Evolutionary conservation across 2,797 vertebrate genomes (phyloP).

Genomic region (Syncerus caffer): DNA sequence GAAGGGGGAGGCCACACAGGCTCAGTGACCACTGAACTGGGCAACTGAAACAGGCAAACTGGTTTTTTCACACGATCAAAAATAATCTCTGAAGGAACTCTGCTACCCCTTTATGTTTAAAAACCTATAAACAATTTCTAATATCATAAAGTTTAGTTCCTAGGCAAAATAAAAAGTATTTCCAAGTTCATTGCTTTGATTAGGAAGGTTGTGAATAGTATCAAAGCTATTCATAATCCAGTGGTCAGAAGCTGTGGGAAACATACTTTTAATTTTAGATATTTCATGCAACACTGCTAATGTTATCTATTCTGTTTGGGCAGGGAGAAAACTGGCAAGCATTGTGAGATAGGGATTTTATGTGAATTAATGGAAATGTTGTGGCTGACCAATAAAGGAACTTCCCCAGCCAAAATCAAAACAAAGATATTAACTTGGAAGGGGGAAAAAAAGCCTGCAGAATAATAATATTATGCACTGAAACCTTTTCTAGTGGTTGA

Average conservation of each 20-base stretch:
- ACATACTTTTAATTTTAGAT: slow-evolving; percentile 59
- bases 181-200: slow-evolving; percentile 44
- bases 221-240: background rate
- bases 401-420: slow-evolving; percentile 70
- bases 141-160: background rate
- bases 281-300: slow-evolving; percentile 58
- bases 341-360: background rate
- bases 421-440: slow-evolving; percentile 69
- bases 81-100: background rate
- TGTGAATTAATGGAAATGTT: slow-evolving; percentile 71
- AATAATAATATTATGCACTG: slow-evolving; percentile 48
- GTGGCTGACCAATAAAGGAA: slow-evolving; percentile 70
- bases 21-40: background rate
- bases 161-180: slow-evolving; percentile 22
- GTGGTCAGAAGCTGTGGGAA: slow-evolving; percentile 12
- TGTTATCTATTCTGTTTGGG: slow-evolving; percentile 63
- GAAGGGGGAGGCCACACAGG: background rate
- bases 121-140: background rate
- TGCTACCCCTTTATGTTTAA: background rate
- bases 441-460: background rate
- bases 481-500: slow-evolving; percentile 55
- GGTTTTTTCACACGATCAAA: background rate
- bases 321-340: slow-evolving; percentile 51
- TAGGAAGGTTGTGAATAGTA: slow-evolving; percentile 53
- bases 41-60: background rate